Base-by-base conservation (phyloP, 2,888 invertebrate genomes). In the Drosophila testacea region DNA sequence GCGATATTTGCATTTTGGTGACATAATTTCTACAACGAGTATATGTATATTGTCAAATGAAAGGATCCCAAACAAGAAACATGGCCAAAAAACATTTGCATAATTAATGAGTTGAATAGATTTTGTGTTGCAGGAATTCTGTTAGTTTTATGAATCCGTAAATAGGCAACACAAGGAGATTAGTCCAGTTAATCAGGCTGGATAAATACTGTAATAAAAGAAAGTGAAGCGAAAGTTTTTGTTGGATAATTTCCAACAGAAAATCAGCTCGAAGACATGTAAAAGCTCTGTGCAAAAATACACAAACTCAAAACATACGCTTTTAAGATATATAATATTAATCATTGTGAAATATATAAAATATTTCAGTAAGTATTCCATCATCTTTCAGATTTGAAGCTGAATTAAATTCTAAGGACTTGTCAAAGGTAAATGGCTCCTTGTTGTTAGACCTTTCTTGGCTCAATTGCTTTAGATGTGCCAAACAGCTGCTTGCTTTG, bases 1-100 rank as follows among this genome's bases (percentile, higher is more conserved):
- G 75, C 65, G 69, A 70, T 71, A 83, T 83, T 83, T 83, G 88
- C 83, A 83, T 83, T 87, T 87, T 73, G 67, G 82, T 62, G 79
- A 73, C 88, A 83, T 83, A 72, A 87, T 83, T 84, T 88, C 67
- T 69, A 69, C 10, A 27, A 10, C 22, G 44, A 36, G 50, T 72
- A 62, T 81, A 66, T 65, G 48, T 72, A 60, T 81, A 68, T 65
- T 78, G 52, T 61, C 22, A 44, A 77, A 39, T 66, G 44, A 4
- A 44, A 51, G 50, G 38, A 57, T 42, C 46, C 56, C 28, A 34
- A 51, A 62, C 60, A 57, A 46, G 44, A 59, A 72, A 69, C 75
- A 75, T 72, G 69, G 57, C 54, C 48, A 44, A 68, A 64, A 83
- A 64, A 57, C 79, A 82, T 82, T 82, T 81, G 70, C 82, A 82